Evolutionary conservation across 2,888 invertebrate genomes (phyloP).

Genomic region (Trichopoda pennipes): DNA sequence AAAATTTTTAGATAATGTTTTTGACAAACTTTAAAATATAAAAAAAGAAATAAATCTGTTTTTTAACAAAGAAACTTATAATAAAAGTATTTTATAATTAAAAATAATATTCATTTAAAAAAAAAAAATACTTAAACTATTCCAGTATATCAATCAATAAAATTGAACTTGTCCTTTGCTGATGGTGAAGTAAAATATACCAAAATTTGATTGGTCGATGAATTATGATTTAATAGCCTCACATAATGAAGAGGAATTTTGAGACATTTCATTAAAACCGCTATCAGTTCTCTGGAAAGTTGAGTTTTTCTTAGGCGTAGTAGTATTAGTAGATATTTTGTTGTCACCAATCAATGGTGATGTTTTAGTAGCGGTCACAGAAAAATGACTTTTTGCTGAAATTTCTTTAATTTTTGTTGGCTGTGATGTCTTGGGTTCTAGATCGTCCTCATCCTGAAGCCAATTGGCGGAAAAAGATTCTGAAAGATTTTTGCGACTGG

Average conservation of each 20-base stretch:
- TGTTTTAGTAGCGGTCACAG: not conserved
- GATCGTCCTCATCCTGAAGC: constrained; percentile 71
- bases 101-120: not conserved
- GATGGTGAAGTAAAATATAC: constrained; percentile 59
- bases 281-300: constrained; percentile 78
- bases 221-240: constrained; percentile 42
- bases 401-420: constrained; percentile 35
- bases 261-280: constrained; percentile 79
- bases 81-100: not conserved
- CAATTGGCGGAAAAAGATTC: constrained; percentile 77
- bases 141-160: constrained; percentile 32
- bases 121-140: not conserved
- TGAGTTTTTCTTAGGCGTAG: constrained; percentile 37
- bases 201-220: not conserved
- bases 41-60: too few species aligned
- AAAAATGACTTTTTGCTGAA: constrained; percentile 19
- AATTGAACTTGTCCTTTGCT: constrained; percentile 48
- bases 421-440: constrained; percentile 33
- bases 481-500: constrained; percentile 80
- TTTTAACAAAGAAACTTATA: too few species aligned
- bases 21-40: too few species aligned
- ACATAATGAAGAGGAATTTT: constrained; percentile 36
- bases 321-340: not conserved
- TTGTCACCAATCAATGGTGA: not conserved
- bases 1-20: too few species aligned